These are phyloP conservation scores for Hemitrygon akajei DNA, from an alignment of 2,797 vertebrate genomes.

Conservation along the genomic window DNA sequence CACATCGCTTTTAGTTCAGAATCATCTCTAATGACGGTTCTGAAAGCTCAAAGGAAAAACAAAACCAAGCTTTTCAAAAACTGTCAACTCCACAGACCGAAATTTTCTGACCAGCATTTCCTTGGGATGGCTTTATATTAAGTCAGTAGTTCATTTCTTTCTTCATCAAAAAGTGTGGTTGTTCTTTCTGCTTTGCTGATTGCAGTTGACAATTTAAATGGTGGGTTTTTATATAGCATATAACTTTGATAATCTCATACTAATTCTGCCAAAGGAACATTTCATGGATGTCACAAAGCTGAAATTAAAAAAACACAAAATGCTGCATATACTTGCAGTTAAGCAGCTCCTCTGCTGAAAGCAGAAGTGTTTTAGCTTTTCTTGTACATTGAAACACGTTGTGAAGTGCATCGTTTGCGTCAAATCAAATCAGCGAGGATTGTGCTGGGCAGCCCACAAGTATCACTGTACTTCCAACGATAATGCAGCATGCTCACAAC, in stretches of 20 bases:
- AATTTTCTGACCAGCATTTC: neutral
- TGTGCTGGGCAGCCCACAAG: no score
- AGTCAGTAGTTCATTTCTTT: neutral
- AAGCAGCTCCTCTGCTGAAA: no score
- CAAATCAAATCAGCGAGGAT: no score
- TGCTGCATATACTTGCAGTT: no score
- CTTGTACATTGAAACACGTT: no score
- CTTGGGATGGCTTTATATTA: neutral
- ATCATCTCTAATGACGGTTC: constrained; percentile 1
- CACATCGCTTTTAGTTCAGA: neutral
- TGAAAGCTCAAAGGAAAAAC: constrained; percentile 14
- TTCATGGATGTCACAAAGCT: no score
- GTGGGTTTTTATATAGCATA: neutral
- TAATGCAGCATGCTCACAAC: no score
- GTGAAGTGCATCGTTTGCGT: no score
- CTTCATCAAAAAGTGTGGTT: neutral
- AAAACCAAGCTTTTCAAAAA: neutral
- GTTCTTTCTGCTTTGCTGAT: neutral
- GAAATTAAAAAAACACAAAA: no score
- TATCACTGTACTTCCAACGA: no score
- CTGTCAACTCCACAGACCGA: neutral
- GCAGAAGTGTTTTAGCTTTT: no score
- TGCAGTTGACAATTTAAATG: neutral
- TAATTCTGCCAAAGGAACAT: neutral
- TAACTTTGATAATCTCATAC: neutral